Percentiles rank a stretch among this genome's conserved stretches.
Evolutionary conservation across 2,888 invertebrate genomes (phyloP).

Genomic region (Agelastica alni): DNA sequence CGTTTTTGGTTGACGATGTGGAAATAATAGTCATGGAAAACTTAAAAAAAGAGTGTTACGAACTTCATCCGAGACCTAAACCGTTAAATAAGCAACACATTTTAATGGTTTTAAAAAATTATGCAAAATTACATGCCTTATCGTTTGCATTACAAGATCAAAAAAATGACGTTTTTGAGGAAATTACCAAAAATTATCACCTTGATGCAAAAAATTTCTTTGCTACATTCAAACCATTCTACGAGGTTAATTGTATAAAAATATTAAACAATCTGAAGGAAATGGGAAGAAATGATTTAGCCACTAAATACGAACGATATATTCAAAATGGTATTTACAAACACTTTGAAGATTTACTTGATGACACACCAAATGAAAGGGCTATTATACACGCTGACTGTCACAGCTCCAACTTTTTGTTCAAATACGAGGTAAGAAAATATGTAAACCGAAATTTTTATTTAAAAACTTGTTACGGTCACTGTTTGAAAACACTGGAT

Average conservation of each 20-base stretch:
- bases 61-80: not conserved
- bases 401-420: conserved; percentile 47
- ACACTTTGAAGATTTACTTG: conserved; percentile 11
- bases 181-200: not conserved
- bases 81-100: too few relatives aligned
- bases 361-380: conserved; percentile 26
- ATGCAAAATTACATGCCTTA: conserved; percentile 34
- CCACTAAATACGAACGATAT: not conserved
- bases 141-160: conserved; percentile 33
- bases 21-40: conserved; percentile 6
- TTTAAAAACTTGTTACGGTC: too few relatives aligned
- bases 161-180: conserved; percentile 20
- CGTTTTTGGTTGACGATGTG: not conserved
- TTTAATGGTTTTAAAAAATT: conserved; percentile 24
- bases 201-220: not conserved
- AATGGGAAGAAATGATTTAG: conserved; percentile 3
- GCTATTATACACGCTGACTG: conserved; percentile 44
- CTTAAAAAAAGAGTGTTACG: not conserved
- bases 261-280: not conserved
- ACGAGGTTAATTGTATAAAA: not conserved
- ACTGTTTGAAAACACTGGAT: too few relatives aligned
- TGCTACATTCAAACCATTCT: not conserved
- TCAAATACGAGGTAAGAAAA: conserved; percentile 39
- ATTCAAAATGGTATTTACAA: not conserved
- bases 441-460: too few relatives aligned